Evolutionary conservation across 2,888 invertebrate species (phyloP).

Genomic region (Linnaemya tessellans): DNA sequence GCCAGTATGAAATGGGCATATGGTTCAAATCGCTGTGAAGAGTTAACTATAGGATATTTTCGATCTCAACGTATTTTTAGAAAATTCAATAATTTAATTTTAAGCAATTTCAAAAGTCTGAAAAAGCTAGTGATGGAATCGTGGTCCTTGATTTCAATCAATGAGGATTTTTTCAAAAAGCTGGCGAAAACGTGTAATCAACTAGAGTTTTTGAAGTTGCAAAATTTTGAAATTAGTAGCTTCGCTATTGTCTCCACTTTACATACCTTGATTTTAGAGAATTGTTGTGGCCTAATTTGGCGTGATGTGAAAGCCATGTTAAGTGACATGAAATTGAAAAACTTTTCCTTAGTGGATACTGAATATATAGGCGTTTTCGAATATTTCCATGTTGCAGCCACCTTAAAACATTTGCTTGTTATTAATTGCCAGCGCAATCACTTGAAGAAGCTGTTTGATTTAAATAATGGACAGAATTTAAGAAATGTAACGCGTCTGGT

Average conservation of each 20-base stretch:
- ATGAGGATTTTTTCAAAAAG: slow-evolving; percentile 58
- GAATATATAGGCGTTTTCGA: slow-evolving; percentile 58
- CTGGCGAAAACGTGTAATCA: slow-evolving; percentile 25
- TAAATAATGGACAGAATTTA: slow-evolving; percentile 52
- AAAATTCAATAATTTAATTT: slow-evolving; percentile 48
- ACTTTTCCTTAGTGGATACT: slow-evolving; percentile 40
- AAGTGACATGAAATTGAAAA: slow-evolving; percentile 43
- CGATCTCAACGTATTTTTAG: slow-evolving; percentile 61
- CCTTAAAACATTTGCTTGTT: slow-evolving; percentile 30
- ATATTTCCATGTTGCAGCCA: slow-evolving; percentile 41
- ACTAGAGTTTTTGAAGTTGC: slow-evolving; percentile 45
- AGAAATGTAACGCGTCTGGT: slow-evolving; percentile 27
- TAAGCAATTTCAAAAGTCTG: slow-evolving; percentile 47
- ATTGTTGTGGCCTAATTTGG: slow-evolving; percentile 50
- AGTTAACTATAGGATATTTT: slow-evolving; percentile 55
- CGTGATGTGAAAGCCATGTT: slow-evolving; percentile 51
- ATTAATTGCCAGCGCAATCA: slow-evolving; percentile 59
- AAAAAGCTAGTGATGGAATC: slow-evolving; percentile 51
- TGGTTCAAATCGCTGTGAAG: slow-evolving; percentile 36
- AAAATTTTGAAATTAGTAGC: slow-evolving; percentile 53
- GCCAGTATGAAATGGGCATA: neutral
- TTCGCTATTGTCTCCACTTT: slow-evolving; percentile 15
- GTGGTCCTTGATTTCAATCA: slow-evolving; percentile 46
- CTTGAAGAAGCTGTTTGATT: slow-evolving; percentile 52
- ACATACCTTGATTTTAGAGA: slow-evolving; percentile 27